Evolutionary conservation across 2,113 vertebrate genomes (phyloP).

Genomic region (Neogobius melanostomus): DNA sequence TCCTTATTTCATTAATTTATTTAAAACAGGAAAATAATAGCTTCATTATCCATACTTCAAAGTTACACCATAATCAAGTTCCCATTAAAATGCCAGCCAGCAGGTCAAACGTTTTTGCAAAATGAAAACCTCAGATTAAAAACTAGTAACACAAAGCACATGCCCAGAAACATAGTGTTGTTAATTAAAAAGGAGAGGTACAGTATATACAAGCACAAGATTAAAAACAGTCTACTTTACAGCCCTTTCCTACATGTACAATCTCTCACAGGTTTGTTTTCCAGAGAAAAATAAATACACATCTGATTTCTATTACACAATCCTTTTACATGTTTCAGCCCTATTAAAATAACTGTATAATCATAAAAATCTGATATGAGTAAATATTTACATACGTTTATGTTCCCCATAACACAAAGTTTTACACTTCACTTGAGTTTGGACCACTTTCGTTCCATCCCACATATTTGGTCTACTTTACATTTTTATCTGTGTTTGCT

Average conservation of each 20-base stretch:
- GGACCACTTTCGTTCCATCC: conserved; percentile 66
- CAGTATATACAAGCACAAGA: conserved; percentile 69
- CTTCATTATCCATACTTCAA: conserved; percentile 36
- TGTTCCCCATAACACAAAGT: conserved; percentile 69
- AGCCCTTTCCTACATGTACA: conserved; percentile 70
- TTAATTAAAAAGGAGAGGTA: conserved; percentile 53
- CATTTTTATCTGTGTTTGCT: conserved; percentile 33
- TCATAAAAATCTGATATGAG: conserved; percentile 92
- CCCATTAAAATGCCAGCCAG: conserved; percentile 51
- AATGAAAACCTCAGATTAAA: conserved; percentile 10
- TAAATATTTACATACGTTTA: conserved; percentile 89
- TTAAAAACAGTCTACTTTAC: conserved; percentile 69
- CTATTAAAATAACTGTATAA: conserved; percentile 93
- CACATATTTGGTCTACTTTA: conserved; percentile 78
- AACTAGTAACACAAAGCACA: conserved; percentile 13
- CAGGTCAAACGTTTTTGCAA: conserved; percentile 47
- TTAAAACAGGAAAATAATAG: conserved; percentile 56
- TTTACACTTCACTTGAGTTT: conserved; percentile 66
- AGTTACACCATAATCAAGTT: conserved; percentile 41
- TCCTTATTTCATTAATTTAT: conserved; percentile 61
- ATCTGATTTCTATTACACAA: conserved; percentile 68
- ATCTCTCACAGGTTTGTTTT: conserved; percentile 57
- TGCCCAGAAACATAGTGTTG: conserved; percentile 21
- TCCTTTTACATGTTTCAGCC: conserved; percentile 53
- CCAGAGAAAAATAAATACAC: conserved; percentile 78